Conservation (phyloP, 2,797 vertebrate genomes). For the Margarornis squamiger region DNA sequence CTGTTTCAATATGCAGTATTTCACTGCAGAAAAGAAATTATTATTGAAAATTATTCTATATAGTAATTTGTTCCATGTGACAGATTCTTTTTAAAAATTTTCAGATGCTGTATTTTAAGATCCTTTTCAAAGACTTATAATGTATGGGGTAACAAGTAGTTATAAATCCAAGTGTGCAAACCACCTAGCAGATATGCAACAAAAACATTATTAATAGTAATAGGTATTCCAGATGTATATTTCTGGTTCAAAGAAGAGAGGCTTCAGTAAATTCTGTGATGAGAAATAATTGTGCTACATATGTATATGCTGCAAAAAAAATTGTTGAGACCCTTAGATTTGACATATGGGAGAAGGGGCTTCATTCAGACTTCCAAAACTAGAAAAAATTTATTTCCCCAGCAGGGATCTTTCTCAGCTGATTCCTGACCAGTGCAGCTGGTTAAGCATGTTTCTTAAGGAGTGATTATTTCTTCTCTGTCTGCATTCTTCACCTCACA, state of each 20-base stretch:
- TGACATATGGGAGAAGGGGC: background rate
- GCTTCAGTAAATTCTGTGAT: background rate
- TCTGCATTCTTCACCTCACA: background rate
- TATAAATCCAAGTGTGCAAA: background rate
- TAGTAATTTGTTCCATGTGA: background rate
- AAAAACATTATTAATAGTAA: background rate
- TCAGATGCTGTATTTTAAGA: background rate
- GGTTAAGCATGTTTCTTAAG: background rate
- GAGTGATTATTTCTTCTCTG: background rate
- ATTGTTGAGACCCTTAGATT: background rate
- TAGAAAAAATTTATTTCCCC: background rate
- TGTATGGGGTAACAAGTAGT: background rate
- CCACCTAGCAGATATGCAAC: background rate
- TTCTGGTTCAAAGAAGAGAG: background rate
- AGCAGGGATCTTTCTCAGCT: background rate
- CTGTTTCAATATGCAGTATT: background rate
- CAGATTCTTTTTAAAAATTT: background rate
- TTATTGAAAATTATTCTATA: background rate
- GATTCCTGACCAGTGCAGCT: background rate
- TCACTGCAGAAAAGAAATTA: background rate
- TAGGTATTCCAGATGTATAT: background rate
- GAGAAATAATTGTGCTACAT: background rate
- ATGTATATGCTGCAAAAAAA: background rate
- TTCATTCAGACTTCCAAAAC: background rate
- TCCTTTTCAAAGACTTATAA: background rate